Conservation (phyloP, 2,888 invertebrate genomes). For the Rhagonycha fulva region DNA sequence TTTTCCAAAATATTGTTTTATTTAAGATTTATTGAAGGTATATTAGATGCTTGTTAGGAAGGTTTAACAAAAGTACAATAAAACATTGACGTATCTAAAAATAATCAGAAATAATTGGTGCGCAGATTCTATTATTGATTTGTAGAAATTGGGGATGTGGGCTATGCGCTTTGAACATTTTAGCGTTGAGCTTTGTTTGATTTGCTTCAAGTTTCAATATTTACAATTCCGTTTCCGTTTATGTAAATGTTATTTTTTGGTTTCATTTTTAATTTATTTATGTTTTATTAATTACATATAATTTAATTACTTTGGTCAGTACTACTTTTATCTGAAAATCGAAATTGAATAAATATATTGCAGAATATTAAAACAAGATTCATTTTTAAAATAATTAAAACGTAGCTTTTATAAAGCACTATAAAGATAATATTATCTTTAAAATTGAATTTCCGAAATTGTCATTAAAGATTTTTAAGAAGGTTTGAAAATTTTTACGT, state of each 20-base stretch:
- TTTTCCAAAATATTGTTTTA: neutral
- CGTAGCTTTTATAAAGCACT: neutral
- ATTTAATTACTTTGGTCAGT: neutral
- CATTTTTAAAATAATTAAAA: neutral
- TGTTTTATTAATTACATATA: neutral
- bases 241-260: constrained; percentile 3
- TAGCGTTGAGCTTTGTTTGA: constrained; percentile 2
- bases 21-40: neutral
- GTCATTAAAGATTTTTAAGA: neutral
- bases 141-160: constrained; percentile 4
- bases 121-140: constrained; percentile 4
- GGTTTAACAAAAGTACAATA: neutral
- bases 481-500: neutral
- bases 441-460: neutral
- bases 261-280: neutral
- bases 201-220: constrained; percentile 4
- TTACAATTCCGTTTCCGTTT: constrained; percentile 1
- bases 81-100: neutral
- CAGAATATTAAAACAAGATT: neutral
- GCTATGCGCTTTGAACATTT: constrained; percentile 4
- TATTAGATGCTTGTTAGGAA: neutral
- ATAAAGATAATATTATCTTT: neutral
- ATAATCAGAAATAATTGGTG: constrained; percentile 3
- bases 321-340: neutral
- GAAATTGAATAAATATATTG: neutral